Evolutionary conservation across 1,140 invertebrate species (phyloP).

Genomic region (Calephelis virginiensis): DNA sequence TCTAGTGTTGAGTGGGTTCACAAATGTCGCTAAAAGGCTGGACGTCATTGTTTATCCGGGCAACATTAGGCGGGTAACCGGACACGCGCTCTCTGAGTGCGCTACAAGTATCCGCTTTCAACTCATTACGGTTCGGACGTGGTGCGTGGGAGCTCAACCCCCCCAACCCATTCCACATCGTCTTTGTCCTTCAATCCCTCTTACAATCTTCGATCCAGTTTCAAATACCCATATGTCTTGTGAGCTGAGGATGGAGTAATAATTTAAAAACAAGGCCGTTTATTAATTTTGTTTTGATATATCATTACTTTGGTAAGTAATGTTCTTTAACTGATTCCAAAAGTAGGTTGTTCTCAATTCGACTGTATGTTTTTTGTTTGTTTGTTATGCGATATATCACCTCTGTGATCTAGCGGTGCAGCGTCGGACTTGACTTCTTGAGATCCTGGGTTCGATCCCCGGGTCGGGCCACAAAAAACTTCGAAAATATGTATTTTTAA

Average conservation of each 20-base stretch:
- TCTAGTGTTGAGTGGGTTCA: constrained; percentile 73
- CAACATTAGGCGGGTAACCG: constrained; percentile 77
- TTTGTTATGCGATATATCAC: too few species aligned
- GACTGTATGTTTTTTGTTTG: too few species aligned
- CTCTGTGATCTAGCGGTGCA: too few species aligned
- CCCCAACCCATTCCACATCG: constrained; percentile 44
- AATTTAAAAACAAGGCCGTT: constrained; percentile 1
- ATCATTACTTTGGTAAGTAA: too few species aligned
- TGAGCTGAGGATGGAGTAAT: constrained; percentile 4
- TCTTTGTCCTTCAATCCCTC: constrained; percentile 73
- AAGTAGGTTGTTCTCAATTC: too few species aligned
- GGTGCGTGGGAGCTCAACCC: constrained; percentile 62
- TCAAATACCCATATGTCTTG: constrained; percentile 57
- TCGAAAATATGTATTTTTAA: too few species aligned
- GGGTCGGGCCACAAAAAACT: too few species aligned
- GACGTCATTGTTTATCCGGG: constrained; percentile 77
- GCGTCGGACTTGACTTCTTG: too few species aligned
- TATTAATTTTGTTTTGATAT: constrained; percentile 18
- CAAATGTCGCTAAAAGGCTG: constrained; percentile 78
- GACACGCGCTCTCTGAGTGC: constrained; percentile 75
- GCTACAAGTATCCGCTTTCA: constrained; percentile 78
- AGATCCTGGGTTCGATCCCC: too few species aligned
- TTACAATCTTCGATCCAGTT: constrained; percentile 71
- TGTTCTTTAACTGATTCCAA: too few species aligned
- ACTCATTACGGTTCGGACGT: constrained; percentile 76